Evolutionary conservation across 2,797 vertebrate species (phyloP).

Genomic region (Apodemus agrarius): DNA sequence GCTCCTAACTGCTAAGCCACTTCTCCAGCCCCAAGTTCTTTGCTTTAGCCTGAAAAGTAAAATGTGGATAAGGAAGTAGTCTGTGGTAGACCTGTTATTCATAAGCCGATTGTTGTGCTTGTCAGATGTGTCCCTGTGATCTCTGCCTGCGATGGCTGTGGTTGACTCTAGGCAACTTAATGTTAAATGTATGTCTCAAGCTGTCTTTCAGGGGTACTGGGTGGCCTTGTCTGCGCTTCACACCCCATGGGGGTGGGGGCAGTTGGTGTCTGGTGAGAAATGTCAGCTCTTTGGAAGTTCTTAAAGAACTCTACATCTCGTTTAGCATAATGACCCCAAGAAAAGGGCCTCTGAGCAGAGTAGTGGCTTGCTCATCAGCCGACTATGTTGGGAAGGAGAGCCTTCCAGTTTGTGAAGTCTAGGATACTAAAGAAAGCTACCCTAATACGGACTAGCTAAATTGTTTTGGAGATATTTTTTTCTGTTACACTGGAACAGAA

Average conservation of each 20-base stretch:
- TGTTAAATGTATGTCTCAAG: not conserved
- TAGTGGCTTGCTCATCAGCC: constrained; percentile 18
- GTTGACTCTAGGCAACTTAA: not conserved
- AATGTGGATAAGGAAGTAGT: constrained; percentile 29
- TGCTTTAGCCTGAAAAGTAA: not conserved
- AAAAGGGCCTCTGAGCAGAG: constrained; percentile 50
- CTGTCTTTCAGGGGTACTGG: not conserved
- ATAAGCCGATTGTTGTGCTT: not conserved
- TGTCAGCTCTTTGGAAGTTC: constrained; percentile 18
- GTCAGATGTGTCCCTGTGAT: not conserved
- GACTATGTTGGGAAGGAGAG: constrained; percentile 37
- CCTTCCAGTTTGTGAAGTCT: constrained; percentile 10
- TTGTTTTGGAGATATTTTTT: not conserved
- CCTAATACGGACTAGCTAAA: not conserved
- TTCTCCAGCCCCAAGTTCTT: not conserved
- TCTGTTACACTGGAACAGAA: not conserved
- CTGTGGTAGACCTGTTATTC: not conserved
- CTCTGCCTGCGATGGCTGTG: not conserved
- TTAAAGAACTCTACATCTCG: constrained; percentile 51
- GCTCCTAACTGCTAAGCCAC: not conserved
- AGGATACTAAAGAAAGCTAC: not conserved
- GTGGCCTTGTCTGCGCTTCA: constrained; percentile 40
- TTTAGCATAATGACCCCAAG: constrained; percentile 62
- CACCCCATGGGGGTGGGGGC: not conserved
- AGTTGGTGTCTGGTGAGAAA: constrained; percentile 51